Evolutionary conservation across 64 coral and sea anemone genomes (phyloP).

Genomic region (Orbicella faveolata): DNA sequence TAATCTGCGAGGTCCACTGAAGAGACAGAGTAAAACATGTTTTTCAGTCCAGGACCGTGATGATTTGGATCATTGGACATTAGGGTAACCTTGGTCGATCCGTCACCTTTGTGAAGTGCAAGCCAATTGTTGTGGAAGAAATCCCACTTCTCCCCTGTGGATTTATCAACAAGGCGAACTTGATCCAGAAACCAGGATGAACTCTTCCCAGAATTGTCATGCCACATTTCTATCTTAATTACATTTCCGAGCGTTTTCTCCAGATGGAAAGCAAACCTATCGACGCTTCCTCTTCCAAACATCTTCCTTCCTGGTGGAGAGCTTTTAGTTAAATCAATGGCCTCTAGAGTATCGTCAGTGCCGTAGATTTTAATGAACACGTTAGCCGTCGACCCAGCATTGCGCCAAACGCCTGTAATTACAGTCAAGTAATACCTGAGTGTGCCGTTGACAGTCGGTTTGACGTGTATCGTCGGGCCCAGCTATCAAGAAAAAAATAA

Average conservation of each 20-base stretch:
- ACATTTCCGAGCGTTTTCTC: slow-evolving; percentile 3
- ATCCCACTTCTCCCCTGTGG: background rate
- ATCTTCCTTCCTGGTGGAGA: background rate
- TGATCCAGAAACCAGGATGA: slow-evolving; percentile 20
- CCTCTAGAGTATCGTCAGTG: background rate
- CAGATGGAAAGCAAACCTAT: slow-evolving; percentile 5
- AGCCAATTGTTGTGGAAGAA: slow-evolving; percentile 26
- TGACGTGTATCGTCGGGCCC: background rate
- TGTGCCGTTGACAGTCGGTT: background rate
- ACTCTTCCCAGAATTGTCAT: slow-evolving; percentile 26
- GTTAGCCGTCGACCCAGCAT: slow-evolving; percentile 16
- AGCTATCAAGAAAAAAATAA: background rate
- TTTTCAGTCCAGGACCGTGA: slow-evolving; percentile 13
- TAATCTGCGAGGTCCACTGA: background rate
- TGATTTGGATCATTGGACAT: slow-evolving; percentile 13
- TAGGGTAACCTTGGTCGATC: background rate
- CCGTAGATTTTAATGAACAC: slow-evolving; percentile 25
- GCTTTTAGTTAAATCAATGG: background rate
- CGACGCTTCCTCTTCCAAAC: slow-evolving; percentile 12
- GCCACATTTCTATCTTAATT: slow-evolving; percentile 14
- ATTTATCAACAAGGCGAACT: background rate
- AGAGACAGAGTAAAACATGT: background rate
- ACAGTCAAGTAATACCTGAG: background rate
- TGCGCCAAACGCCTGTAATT: slow-evolving; percentile 22
- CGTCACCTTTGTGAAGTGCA: background rate